Conservation (phyloP, 2,888 invertebrate genomes). For the Quadroppia sp. region DNA sequence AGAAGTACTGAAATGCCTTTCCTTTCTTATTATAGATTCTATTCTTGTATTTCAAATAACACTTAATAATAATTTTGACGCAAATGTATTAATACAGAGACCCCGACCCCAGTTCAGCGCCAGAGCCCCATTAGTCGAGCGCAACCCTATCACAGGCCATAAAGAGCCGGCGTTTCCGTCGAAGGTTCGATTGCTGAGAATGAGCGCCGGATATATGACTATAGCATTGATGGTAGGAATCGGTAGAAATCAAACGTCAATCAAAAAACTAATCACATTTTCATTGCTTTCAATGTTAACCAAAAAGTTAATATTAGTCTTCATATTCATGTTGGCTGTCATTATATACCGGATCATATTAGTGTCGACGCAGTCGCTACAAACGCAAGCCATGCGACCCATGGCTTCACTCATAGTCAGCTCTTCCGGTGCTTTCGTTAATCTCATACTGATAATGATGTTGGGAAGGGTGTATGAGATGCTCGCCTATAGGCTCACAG, state of each 20-base stretch:
- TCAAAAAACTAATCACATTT: no score
- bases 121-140: constrained; percentile 56
- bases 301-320: constrained; percentile 57
- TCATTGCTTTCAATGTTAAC: no score
- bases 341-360: constrained; percentile 58
- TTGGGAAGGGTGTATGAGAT: constrained; percentile 59
- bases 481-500: constrained; percentile 58
- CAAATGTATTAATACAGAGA: background rate
- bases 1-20: constrained; percentile 52
- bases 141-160: constrained; percentile 59
- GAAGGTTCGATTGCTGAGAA: constrained; percentile 55
- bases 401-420: constrained; percentile 57
- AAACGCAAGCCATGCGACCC: constrained; percentile 54
- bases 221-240: constrained; percentile 59
- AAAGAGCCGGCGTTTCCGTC: constrained; percentile 59
- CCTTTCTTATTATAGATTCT: no score
- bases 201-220: constrained; percentile 58
- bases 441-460: constrained; percentile 59
- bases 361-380: constrained; percentile 58
- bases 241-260: no score
- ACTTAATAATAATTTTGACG: background rate
- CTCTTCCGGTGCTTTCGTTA: constrained; percentile 58
- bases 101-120: constrained; percentile 60
- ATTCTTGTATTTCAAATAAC: no score
- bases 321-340: constrained; percentile 60